These are phyloP conservation scores for Glaucopsyche alexis DNA, from an alignment of 2,888 invertebrate species.

Conservation along the genomic window DNA sequence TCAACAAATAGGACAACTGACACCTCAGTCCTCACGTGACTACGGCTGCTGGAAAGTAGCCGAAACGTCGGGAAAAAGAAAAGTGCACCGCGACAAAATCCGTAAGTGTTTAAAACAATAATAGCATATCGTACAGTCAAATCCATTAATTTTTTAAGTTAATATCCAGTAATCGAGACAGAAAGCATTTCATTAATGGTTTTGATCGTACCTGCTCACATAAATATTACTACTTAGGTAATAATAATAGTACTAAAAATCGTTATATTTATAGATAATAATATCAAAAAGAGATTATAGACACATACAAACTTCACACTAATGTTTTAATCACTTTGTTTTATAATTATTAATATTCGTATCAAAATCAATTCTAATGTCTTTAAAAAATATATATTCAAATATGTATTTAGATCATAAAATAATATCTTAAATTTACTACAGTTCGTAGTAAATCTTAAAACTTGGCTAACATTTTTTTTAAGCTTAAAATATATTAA, in stretches of 20 bases:
- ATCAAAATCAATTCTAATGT: constrained; percentile 5
- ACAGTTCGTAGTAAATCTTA: neutral
- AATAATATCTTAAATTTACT: neutral
- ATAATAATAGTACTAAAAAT: constrained; percentile 9
- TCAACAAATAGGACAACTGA: too few relatives aligned
- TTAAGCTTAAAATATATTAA: neutral
- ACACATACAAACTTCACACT: neutral
- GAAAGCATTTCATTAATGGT: neutral
- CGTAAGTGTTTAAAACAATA: too few relatives aligned
- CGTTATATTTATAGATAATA: neutral
- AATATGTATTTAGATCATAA: neutral
- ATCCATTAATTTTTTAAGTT: too few relatives aligned
- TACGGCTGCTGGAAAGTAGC: too few relatives aligned
- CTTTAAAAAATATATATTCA: constrained; percentile 8
- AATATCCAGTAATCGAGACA: neutral
- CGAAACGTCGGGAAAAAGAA: too few relatives aligned
- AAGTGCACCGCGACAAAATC: too few relatives aligned
- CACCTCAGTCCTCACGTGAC: too few relatives aligned
- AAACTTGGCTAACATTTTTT: neutral
- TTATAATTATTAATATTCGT: neutral
- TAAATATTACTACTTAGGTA: neutral
- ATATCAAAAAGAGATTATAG: neutral
- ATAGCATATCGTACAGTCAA: too few relatives aligned
- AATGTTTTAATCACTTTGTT: neutral
- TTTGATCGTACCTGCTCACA: neutral